Conservation (phyloP, 2,888 invertebrate genomes). For the Luperina nickerlii region DNA sequence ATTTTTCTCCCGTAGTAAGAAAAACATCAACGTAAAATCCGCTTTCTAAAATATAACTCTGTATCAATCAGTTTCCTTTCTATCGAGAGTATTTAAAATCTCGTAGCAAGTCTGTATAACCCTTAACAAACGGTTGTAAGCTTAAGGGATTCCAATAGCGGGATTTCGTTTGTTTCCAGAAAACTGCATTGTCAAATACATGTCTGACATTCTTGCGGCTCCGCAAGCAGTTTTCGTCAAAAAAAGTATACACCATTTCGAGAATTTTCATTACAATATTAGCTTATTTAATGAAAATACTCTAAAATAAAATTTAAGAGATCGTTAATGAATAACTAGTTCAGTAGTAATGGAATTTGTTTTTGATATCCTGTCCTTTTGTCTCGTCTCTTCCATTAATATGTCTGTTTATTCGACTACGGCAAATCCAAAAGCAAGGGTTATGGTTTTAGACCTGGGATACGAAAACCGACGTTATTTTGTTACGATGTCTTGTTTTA, state of each 20-base stretch:
- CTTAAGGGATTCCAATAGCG: constrained; percentile 9
- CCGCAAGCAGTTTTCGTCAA: not conserved
- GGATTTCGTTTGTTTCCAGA: constrained; percentile 34
- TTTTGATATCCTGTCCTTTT: not conserved
- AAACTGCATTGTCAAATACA: constrained; percentile 16
- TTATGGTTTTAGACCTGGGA: not conserved
- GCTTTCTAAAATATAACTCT: not conserved
- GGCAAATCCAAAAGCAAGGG: not conserved
- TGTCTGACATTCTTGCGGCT: constrained; percentile 15
- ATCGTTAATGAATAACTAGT: too few relatives aligned
- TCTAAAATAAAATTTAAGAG: not conserved
- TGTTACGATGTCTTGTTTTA: not conserved
- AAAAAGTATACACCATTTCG: constrained; percentile 8
- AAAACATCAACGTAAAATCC: not conserved
- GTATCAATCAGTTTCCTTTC: too few relatives aligned
- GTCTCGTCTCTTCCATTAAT: too few relatives aligned
- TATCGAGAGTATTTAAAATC: too few relatives aligned
- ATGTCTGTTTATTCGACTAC: not conserved
- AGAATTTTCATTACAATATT: constrained; percentile 1
- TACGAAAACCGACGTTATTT: not conserved
- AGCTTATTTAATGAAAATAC: not conserved
- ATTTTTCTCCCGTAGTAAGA: not conserved
- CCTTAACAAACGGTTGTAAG: constrained; percentile 29
- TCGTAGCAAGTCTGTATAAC: not conserved
- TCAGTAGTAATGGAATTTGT: not conserved